Conservation (phyloP, 2,888 invertebrate genomes). For the Kryphioiulus occultus region DNA sequence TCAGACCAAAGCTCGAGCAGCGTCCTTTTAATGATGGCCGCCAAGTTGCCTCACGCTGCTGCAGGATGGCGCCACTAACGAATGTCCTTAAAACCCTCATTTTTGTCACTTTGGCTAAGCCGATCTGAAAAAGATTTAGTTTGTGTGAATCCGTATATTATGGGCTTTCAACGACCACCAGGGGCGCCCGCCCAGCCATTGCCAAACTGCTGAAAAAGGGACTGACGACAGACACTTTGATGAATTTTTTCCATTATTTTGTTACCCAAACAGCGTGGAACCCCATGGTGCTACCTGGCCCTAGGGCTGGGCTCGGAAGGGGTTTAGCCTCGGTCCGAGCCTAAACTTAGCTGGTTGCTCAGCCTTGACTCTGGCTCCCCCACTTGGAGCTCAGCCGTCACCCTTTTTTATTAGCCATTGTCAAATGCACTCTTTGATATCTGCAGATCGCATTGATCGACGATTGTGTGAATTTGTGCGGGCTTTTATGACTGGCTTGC, state of each 20-base stretch:
- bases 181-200: background rate
- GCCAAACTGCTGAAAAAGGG: background rate
- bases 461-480: too few relatives aligned
- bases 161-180: background rate
- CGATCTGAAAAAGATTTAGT: background rate
- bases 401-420: constrained; percentile 4
- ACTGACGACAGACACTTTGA: background rate
- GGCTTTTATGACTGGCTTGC: background rate
- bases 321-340: constrained; percentile 22
- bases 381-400: constrained; percentile 1
- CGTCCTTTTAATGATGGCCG: too few relatives aligned
- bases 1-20: too few relatives aligned
- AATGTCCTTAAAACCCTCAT: too few relatives aligned
- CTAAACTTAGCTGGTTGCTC: background rate
- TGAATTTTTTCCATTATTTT: background rate
- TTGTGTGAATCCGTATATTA: background rate
- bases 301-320: constrained; percentile 26
- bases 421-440: constrained; percentile 12
- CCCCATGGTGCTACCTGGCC: background rate
- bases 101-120: too few relatives aligned
- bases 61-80: background rate
- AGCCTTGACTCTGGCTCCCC: constrained; percentile 6
- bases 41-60: too few relatives aligned
- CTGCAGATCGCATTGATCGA: constrained; percentile 27
- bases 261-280: background rate